Conservation (phyloP, 2,888 invertebrate species). For the Pristionchus mayeri region DNA sequence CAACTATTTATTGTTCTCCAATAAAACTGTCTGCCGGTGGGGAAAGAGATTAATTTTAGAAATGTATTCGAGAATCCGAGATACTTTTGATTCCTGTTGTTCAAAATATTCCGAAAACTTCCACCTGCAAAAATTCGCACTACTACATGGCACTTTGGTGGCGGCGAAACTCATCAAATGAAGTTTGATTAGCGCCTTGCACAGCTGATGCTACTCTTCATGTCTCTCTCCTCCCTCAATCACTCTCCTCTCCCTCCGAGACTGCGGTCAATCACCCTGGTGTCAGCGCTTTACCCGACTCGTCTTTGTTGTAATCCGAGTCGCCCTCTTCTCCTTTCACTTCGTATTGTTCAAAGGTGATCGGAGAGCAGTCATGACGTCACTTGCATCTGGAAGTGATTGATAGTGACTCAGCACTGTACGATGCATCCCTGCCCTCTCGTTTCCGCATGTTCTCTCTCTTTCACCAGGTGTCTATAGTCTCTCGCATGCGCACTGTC, state of each 20-base stretch:
- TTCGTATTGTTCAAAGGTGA: background rate
- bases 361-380: no score
- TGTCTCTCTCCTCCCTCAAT: background rate
- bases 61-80: no score
- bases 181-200: background rate
- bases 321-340: background rate
- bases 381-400: background rate
- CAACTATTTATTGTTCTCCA: background rate
- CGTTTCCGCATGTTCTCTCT: background rate
- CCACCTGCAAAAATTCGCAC: background rate
- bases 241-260: background rate
- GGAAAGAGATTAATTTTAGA: no score
- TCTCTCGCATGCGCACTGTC: background rate
- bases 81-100: no score
- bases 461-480: background rate
- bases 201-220: slow-evolving; percentile 12
- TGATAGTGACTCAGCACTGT: slow-evolving; percentile 41
- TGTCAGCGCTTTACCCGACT: slow-evolving; percentile 1
- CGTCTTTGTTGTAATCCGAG: slow-evolving; percentile 20
- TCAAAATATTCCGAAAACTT: background rate
- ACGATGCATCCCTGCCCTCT: background rate
- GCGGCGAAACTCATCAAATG: background rate
- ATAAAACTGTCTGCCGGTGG: background rate
- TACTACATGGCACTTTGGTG: background rate
- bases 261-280: slow-evolving; percentile 38